Conservation (phyloP, 92 coral and sea anemone species). For the Epizoanthus ramosus region DNA sequence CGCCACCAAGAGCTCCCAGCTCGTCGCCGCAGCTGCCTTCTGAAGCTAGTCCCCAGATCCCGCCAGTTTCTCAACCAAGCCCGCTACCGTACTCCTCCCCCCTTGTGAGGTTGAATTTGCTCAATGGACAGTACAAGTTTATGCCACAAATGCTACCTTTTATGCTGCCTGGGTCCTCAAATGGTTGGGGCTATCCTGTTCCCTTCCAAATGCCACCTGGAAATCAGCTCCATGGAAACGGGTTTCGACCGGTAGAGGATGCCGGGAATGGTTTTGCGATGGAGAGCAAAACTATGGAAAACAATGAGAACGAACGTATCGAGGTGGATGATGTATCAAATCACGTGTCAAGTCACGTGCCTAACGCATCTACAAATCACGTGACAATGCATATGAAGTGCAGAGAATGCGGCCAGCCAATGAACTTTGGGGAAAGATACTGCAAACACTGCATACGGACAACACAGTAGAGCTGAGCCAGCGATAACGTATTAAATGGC, state of each 20-base stretch:
- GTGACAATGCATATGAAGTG: conserved; percentile 27
- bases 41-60: conserved; percentile 40
- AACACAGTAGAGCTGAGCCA: conserved; percentile 19
- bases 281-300: not conserved
- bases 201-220: conserved; percentile 52
- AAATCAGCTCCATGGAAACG: conserved; percentile 19
- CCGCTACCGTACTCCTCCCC: conserved; percentile 56
- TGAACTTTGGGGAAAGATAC: conserved; percentile 49
- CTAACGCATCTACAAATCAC: conserved; percentile 4
- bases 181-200: conserved; percentile 54
- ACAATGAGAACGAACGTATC: conserved; percentile 10
- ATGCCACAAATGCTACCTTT: conserved; percentile 70
- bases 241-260: conserved; percentile 16
- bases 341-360: conserved; percentile 10
- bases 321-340: conserved; percentile 7
- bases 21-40: conserved; percentile 36
- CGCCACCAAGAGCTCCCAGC: conserved; percentile 34
- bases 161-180: conserved; percentile 73
- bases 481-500: no score
- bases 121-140: conserved; percentile 77
- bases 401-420: conserved; percentile 40
- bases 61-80: conserved; percentile 41
- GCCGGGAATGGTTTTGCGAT: not conserved
- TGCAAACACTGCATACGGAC: conserved; percentile 53
- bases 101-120: conserved; percentile 67